These are phyloP conservation scores for Galeopterus variegatus DNA, from an alignment of 2,113 vertebrate genomes.

Conservation along the genomic window DNA sequence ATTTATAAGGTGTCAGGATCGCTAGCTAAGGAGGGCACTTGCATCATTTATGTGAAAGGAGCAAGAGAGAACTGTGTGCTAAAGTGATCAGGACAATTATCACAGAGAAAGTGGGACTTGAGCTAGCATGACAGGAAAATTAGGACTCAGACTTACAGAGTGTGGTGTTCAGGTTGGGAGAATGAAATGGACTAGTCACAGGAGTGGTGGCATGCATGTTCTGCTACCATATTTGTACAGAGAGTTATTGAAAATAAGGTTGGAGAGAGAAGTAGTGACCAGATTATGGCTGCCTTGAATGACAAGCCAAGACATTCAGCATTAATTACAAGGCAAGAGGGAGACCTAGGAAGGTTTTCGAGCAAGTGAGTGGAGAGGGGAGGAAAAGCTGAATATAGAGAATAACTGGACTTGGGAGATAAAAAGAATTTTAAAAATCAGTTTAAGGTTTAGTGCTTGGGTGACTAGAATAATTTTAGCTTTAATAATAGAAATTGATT, in stretches of 20 bases:
- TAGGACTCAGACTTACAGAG: neutral
- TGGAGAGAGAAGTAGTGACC: neutral
- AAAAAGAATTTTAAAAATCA: neutral
- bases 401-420: neutral
- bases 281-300: neutral
- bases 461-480: neutral
- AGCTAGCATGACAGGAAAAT: neutral
- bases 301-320: neutral
- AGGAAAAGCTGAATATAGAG: neutral
- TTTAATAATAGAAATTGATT: slow-evolving; percentile 45
- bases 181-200: neutral
- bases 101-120: neutral
- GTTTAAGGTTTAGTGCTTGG: neutral
- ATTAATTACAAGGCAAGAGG: neutral
- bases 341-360: neutral
- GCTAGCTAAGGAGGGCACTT: neutral
- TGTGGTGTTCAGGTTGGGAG: neutral
- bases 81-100: neutral
- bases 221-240: neutral
- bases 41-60: neutral
- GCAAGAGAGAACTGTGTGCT: neutral
- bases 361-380: neutral
- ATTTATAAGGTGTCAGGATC: neutral
- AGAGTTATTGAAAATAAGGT: neutral
- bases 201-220: neutral